phyloP scores from a whole-genome alignment of 2,888 invertebrate genomes.

The Tineola bisselliella region DNA sequence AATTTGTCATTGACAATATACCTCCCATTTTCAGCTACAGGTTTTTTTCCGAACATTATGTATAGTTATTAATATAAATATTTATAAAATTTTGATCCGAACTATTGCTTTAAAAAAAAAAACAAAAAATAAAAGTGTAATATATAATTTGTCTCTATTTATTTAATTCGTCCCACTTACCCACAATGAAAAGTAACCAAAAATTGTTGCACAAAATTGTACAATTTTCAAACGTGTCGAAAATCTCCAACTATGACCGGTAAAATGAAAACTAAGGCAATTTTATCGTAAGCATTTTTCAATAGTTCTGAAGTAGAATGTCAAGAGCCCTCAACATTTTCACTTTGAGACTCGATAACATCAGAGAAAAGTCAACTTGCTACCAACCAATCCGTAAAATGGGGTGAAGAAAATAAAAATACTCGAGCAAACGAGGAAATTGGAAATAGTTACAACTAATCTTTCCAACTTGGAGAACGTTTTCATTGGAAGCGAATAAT shows the following conservation, averaged over 20 bases:
- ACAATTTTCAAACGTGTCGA: neutral
- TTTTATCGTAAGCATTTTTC: slow-evolving; percentile 6
- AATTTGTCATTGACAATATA: too few relatives aligned
- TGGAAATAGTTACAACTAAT: slow-evolving; percentile 5
- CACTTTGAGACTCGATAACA: slow-evolving; percentile 5
- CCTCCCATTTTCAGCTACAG: too few relatives aligned
- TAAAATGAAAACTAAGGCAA: slow-evolving; percentile 4
- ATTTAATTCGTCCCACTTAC: neutral
- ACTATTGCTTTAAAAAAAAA: slow-evolving; percentile 1
- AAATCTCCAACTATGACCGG: neutral
- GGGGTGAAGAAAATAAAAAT: slow-evolving; percentile 2
- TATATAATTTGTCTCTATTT: neutral
- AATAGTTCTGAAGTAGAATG: neutral
- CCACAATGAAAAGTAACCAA: neutral
- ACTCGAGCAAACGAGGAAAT: slow-evolving; percentile 1
- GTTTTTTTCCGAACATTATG: too few relatives aligned
- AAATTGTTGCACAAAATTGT: neutral
- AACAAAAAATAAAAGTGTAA: neutral
- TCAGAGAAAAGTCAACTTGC: neutral
- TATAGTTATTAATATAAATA: neutral
- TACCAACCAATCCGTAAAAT: neutral
- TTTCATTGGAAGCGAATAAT: neutral
- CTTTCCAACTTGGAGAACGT: neutral
- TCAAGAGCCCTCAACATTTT: neutral
- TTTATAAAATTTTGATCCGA: slow-evolving; percentile 1